Conservation (phyloP, 2,113 vertebrate genomes). For the Sorex fumeus region DNA sequence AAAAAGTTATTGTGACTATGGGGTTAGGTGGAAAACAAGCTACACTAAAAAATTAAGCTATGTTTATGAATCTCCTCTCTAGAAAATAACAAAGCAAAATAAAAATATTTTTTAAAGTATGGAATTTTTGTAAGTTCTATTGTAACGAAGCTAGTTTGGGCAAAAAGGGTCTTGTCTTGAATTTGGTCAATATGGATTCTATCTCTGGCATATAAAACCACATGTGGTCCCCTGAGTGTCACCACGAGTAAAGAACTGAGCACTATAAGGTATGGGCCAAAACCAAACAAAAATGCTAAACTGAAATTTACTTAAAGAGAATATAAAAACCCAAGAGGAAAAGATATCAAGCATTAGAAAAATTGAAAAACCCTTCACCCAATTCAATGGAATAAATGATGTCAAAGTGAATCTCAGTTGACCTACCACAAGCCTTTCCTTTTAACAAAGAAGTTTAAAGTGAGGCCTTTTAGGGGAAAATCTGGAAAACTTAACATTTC, state of each 20-base stretch:
- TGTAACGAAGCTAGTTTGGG: neutral
- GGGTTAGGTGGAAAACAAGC: neutral
- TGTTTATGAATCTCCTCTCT: neutral
- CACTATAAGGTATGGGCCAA: too few relatives aligned
- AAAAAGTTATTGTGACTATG: neutral
- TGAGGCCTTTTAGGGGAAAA: neutral
- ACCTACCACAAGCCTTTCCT: neutral
- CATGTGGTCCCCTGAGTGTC: too few relatives aligned
- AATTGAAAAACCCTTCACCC: neutral
- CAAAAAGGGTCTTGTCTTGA: too few relatives aligned
- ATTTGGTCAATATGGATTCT: too few relatives aligned
- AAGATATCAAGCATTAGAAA: neutral
- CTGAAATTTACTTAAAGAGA: neutral
- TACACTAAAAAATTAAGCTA: neutral
- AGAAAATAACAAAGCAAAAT: neutral
- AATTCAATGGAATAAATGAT: neutral
- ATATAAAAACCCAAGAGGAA: neutral
- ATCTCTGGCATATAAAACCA: too few relatives aligned
- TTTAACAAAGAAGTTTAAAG: neutral
- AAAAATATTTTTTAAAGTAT: neutral
- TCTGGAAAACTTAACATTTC: neutral
- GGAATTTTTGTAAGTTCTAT: neutral
- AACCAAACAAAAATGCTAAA: too few relatives aligned
- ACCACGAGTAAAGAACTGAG: too few relatives aligned
- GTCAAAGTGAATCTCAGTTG: neutral